A percentile compares a stretch with the other conserved stretches of the same genome.
Evolutionary conservation across 2,113 vertebrate species (phyloP).

Genomic region (Heterotilapia buettikoferi): DNA sequence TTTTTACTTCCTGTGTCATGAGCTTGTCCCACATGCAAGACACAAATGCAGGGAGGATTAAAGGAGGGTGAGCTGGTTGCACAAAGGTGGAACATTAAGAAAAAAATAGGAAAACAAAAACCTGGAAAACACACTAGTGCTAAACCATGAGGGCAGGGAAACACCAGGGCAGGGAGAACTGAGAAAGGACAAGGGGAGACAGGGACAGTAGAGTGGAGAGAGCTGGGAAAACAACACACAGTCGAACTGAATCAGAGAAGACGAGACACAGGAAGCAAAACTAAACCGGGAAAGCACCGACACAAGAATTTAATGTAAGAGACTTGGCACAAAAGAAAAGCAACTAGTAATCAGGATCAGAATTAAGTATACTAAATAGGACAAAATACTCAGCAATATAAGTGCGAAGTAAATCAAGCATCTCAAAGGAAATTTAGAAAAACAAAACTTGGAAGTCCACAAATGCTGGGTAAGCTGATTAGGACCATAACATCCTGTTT

Average conservation of each 20-base stretch:
- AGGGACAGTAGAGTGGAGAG: not conserved
- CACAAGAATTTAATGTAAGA: not conserved
- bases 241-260: not conserved
- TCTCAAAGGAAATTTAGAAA: not conserved
- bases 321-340: not conserved
- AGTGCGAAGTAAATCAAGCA: rapidly evolving
- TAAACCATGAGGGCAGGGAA: not conserved
- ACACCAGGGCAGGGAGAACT: not conserved
- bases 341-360: not conserved
- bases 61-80: not conserved
- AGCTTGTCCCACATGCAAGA: rapidly evolving
- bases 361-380: rapidly evolving
- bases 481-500: not conserved
- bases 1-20: not conserved
- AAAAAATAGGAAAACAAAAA: not conserved
- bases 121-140: not conserved
- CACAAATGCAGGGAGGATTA: rapidly evolving
- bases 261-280: not conserved
- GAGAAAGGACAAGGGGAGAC: not conserved
- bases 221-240: not conserved
- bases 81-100: not conserved
- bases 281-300: not conserved
- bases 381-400: not conserved
- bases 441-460: not conserved
- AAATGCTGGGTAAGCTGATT: not conserved